These are phyloP conservation scores for Apeira syringaria DNA, from an alignment of 2,888 invertebrate species.

Conservation along the genomic window DNA sequence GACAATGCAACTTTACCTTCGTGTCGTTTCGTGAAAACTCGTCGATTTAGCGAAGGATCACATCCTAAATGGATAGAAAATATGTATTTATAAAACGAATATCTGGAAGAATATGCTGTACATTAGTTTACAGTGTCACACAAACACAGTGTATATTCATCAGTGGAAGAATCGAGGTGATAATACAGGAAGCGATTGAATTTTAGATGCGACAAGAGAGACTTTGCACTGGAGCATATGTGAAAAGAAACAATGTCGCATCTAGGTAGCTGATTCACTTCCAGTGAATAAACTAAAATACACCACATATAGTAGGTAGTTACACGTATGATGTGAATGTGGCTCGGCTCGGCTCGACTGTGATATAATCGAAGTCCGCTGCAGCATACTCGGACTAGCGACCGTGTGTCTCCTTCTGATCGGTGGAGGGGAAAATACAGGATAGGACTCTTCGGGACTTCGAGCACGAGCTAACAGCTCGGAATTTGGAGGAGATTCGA, in stretches of 20 bases:
- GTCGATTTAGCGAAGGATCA: conserved; percentile 50
- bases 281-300: conserved; percentile 9
- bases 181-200: conserved; percentile 1
- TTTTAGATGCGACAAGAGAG: conserved; percentile 7
- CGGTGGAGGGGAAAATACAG: conserved; percentile 93
- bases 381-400: conserved; percentile 77
- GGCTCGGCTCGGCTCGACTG: conserved; percentile 89
- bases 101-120: conserved; percentile 58
- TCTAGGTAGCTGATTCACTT: conserved; percentile 8
- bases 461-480: conserved; percentile 87
- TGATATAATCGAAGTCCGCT: conserved; percentile 90
- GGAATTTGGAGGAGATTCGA: conserved; percentile 90
- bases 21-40: conserved; percentile 65
- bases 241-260: conserved; percentile 2
- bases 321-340: conserved; percentile 96
- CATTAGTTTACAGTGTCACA: conserved; percentile 64
- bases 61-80: conserved; percentile 62
- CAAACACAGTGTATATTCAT: conserved; percentile 47
- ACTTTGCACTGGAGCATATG: background rate
- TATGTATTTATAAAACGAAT: conserved; percentile 27
- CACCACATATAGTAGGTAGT: conserved; percentile 64
- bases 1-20: conserved; percentile 56
- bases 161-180: conserved; percentile 19
- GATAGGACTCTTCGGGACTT: conserved; percentile 92
- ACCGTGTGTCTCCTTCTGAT: conserved; percentile 87